Base-by-base conservation (phyloP, 2,797 vertebrate species). In the Hoplostethus atlanticus region DNA sequence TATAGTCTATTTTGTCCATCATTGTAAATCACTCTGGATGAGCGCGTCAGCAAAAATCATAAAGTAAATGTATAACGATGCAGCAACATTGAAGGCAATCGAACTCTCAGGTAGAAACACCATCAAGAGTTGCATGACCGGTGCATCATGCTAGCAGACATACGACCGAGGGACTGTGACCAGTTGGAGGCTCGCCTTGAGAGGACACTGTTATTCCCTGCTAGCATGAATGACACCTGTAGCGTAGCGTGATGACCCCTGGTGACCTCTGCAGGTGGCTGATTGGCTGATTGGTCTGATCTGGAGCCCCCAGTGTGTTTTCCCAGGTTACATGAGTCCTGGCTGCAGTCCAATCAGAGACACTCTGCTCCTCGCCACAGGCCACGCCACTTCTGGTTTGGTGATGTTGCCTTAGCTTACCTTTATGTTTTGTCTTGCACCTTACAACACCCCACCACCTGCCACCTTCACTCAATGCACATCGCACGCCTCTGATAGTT, bases 191-290 rank as follows among this genome's bases (percentile, higher is more conserved):
- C 16, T 53, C 58, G 59, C 42, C 68, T 76, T 75, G 3, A 48
- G 71, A 78, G 66, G 44, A 71, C 80, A 57, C 56, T 16, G 40
- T 21, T 4, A 55, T 57, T 67, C 66, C 77, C 73, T 17, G 69
- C 16, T 60, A 61, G 67, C 69, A 34, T 48, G 71, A 48, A 68
- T 55, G 73, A 80, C 85, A 90, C 82, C 82, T 90, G 76, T 86
- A 86, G 78, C 81, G 60, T 21, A 21, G 21, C 21, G 21, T 21
- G 21, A 21, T 21, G 21, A 21, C 21, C 21, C 21, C 21, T 21
- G 21, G 21, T 21, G 21, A 1, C 21, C 21, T 21, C 21, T 21
- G 21, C 21, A 21, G 21, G 21, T 21, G 21, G 21, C 21, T 21
- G 21, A 21, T 21, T 21, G 21, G 21, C 21, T 21, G 21, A 21